Conservation (phyloP, 2,797 vertebrate genomes). For the Myotis vivesi region DNA sequence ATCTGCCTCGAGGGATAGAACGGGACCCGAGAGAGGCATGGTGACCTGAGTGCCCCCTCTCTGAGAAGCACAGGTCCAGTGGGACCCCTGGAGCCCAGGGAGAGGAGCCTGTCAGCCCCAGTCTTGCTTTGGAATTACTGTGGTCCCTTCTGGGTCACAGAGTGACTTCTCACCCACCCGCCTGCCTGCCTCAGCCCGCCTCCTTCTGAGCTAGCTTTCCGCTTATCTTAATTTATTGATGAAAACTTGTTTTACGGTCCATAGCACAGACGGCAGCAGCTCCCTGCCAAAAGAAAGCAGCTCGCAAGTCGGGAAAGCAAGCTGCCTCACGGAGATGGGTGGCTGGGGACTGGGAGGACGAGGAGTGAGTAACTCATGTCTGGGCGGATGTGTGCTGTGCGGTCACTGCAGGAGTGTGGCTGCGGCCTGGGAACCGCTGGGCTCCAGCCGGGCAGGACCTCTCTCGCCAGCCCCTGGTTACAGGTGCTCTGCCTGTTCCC, state of each 20-base stretch:
- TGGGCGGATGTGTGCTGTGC: background rate
- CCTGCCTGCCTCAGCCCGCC: conserved; percentile 8
- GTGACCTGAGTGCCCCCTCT: background rate
- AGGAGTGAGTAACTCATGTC: background rate
- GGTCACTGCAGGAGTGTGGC: rapidly evolving
- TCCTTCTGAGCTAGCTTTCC: conserved; percentile 67
- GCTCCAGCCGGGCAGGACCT: background rate
- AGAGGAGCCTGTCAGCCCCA: background rate
- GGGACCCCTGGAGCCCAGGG: background rate
- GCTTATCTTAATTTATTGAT: conserved; percentile 80
- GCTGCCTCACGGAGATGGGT: conserved; percentile 58
- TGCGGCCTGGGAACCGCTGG: background rate
- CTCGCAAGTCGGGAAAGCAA: conserved; percentile 30
- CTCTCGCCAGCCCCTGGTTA: background rate
- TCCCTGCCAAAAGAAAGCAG: conserved; percentile 71
- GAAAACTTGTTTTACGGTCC: conserved; percentile 78
- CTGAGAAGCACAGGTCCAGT: background rate
- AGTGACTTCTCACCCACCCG: background rate
- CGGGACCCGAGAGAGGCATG: background rate
- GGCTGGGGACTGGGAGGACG: conserved; percentile 3
- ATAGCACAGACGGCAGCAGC: conserved; percentile 69
- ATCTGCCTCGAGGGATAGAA: rapidly evolving
- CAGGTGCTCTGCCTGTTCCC: background rate
- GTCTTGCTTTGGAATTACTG: background rate
- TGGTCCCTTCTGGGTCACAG: conserved; percentile 32